A percentile compares a stretch with the other conserved stretches of the same genome.
These are phyloP conservation scores for Nomada hirtipes DNA, from an alignment of 2,888 invertebrate genomes.

Conservation along the genomic window DNA sequence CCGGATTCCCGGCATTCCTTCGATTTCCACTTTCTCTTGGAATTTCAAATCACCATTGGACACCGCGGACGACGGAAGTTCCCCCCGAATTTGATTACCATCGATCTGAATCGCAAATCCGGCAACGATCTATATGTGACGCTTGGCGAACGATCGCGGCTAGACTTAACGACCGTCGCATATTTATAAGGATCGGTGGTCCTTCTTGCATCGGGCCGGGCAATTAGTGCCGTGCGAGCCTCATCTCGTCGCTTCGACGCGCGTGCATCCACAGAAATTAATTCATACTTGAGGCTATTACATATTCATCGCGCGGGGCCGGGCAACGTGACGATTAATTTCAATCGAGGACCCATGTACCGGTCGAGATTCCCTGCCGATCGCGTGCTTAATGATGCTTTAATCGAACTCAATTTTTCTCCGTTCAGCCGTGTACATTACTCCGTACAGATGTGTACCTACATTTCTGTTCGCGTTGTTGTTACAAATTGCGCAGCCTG, in stretches of 20 bases:
- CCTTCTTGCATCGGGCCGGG: conserved; percentile 24
- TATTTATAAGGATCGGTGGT: conserved; percentile 48
- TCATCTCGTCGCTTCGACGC: neutral
- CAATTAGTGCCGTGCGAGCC: conserved; percentile 35
- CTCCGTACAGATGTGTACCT: too few relatives aligned
- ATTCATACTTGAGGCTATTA: conserved; percentile 45
- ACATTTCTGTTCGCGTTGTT: too few relatives aligned
- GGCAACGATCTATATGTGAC: conserved; percentile 3
- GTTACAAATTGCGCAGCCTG: too few relatives aligned
- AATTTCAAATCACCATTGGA: neutral
- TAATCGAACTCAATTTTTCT: conserved; percentile 13
- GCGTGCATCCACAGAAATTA: conserved; percentile 31
- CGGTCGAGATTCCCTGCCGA: conserved; percentile 12
- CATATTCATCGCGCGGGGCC: conserved; percentile 39
- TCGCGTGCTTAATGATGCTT: conserved; percentile 35
- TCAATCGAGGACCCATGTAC: conserved; percentile 22
- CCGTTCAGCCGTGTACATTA: neutral
- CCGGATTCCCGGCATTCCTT: too few relatives aligned
- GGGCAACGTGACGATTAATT: conserved; percentile 47
- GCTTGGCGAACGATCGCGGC: conserved; percentile 6
- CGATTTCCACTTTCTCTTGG: neutral
- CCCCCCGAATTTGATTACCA: neutral
- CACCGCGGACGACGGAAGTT: neutral
- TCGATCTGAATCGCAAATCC: conserved; percentile 30
- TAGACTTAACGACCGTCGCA: conserved; percentile 22